A percentile compares a stretch with the other conserved stretches of the same genome.
Evolutionary conservation across 2,113 vertebrate species (phyloP).

Genomic region (Cochlearius cochlearius): DNA sequence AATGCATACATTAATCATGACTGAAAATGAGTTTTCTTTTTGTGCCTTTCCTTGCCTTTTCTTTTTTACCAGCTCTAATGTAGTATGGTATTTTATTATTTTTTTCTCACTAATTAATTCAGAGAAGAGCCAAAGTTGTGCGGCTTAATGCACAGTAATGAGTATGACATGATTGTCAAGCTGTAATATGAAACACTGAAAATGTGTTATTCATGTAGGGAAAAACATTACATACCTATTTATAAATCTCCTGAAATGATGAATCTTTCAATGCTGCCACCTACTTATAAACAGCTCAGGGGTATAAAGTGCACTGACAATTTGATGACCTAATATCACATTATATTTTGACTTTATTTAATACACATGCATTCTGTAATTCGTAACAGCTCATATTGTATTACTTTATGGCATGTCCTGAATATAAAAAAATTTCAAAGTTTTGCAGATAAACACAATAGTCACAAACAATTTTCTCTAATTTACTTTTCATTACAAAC

Average conservation of each 20-base stretch:
- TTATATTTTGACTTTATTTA: slow-evolving; percentile 1
- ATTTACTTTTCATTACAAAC: neutral
- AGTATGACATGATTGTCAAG: neutral
- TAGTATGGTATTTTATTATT: neutral
- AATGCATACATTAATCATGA: neutral
- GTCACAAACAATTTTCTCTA: neutral
- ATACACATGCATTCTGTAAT: neutral
- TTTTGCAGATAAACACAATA: neutral
- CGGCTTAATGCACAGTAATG: slow-evolving; percentile 24
- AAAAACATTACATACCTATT: slow-evolving; percentile 7
- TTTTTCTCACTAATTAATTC: neutral
- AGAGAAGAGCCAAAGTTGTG: neutral
- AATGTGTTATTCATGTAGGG: slow-evolving; percentile 7
- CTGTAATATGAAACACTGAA: neutral
- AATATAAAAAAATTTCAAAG: neutral
- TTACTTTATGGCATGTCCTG: neutral
- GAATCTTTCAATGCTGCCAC: neutral
- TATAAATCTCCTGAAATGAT: slow-evolving; percentile 11
- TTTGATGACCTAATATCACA: neutral
- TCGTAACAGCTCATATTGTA: neutral
- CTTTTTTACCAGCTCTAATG: neutral
- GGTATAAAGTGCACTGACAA: neutral
- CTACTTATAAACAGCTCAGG: slow-evolving; percentile 7
- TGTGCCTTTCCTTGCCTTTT: neutral
- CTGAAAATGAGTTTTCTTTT: neutral